phyloP scores from a whole-genome alignment of 2,797 vertebrate species.

The Acipenser ruthenus region DNA sequence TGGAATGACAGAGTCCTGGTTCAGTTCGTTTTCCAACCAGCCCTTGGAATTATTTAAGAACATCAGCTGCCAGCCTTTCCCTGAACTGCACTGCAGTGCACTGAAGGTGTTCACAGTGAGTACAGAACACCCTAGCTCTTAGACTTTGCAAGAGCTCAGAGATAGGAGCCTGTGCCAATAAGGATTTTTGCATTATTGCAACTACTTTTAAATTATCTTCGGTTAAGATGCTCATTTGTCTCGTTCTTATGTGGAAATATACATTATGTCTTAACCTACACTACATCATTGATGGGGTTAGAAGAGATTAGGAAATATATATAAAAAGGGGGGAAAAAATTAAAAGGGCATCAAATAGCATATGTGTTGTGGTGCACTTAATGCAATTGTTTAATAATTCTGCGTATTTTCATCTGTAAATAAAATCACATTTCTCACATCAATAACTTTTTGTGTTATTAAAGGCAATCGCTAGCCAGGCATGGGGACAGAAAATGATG shows the following conservation, averaged over 20 bases:
- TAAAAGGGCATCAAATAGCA: neutral
- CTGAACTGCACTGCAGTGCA: conserved; percentile 83
- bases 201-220: no score
- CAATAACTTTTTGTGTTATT: neutral
- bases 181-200: neutral
- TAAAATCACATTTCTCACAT: no score
- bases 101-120: conserved; percentile 80
- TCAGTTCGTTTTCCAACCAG: conserved; percentile 67
- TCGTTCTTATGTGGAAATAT: no score
- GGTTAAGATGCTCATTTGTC: no score
- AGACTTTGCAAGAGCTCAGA: neutral
- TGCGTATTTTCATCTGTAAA: conserved; percentile 9
- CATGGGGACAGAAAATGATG: conserved; percentile 89
- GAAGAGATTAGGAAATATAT: neutral
- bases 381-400: neutral
- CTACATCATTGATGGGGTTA: no score
- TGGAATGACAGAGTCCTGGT: conserved; percentile 84
- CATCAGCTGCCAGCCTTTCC: conserved; percentile 88
- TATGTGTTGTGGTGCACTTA: neutral
- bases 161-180: neutral
- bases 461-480: conserved; percentile 83
- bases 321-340: neutral
- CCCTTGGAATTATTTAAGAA: conserved; percentile 76
- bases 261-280: no score
- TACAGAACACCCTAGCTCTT: conserved; percentile 4